These are phyloP conservation scores for Parthenolecanium corni DNA, from an alignment of 2,888 invertebrate genomes.

Conservation along the genomic window DNA sequence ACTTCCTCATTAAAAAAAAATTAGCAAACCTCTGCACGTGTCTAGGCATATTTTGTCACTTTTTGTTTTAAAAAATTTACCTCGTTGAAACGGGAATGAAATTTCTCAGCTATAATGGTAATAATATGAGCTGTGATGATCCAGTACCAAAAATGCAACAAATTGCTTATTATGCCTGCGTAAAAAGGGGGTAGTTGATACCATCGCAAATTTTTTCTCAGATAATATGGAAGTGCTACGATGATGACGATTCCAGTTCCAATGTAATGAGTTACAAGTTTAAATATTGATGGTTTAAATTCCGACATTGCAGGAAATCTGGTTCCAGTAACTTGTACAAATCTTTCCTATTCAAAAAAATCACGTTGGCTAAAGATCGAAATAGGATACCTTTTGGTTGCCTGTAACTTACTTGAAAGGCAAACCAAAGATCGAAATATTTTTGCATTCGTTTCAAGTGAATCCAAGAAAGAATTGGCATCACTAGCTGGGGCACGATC, in stretches of 20 bases:
- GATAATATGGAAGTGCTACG: conserved; percentile 2
- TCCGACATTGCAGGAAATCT: background rate
- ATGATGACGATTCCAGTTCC: background rate
- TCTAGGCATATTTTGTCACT: no score
- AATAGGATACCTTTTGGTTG: background rate
- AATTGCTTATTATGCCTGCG: background rate
- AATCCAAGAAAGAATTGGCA: conserved; percentile 9
- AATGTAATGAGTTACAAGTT: background rate
- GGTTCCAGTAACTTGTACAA: background rate
- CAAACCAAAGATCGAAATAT: conserved; percentile 12
- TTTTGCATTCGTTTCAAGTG: conserved; percentile 5
- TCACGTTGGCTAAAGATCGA: no score
- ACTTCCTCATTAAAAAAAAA: no score
- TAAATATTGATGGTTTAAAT: no score
- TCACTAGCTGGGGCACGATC: conserved; percentile 8
- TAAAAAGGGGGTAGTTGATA: conserved; percentile 11
- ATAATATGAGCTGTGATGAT: conserved; percentile 1
- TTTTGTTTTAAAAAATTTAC: no score
- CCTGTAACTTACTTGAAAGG: background rate
- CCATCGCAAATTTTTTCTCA: conserved; percentile 7
- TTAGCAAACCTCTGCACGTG: no score
- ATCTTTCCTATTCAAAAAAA: conserved; percentile 6
- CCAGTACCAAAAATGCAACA: conserved; percentile 7
- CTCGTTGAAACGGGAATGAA: conserved; percentile 7
- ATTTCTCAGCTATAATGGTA: conserved; percentile 6